phyloP scores from a whole-genome alignment of 2,888 invertebrate species.

The Cacoxenus indagator region DNA sequence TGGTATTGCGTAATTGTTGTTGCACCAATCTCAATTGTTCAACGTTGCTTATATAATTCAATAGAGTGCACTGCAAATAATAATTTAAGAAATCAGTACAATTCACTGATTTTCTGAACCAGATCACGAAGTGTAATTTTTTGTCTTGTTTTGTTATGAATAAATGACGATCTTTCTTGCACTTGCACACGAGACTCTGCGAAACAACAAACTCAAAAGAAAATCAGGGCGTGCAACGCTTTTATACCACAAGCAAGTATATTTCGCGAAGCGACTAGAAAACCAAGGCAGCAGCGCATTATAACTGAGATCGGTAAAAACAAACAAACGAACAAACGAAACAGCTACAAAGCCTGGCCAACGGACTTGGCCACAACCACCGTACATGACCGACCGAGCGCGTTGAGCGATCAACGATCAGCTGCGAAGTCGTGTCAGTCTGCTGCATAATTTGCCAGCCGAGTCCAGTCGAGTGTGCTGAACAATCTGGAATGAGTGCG shows the following conservation, averaged over 20 bases:
- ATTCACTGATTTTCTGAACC: conserved; percentile 8
- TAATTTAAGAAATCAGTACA: conserved; percentile 17
- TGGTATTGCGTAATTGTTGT: conserved; percentile 15
- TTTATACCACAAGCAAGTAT: conserved; percentile 68
- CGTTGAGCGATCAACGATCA: not conserved
- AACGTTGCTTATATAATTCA: not conserved
- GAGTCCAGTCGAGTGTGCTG: not conserved
- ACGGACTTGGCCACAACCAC: not conserved
- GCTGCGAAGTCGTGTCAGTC: conserved; percentile 8
- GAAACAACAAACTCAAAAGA: conserved; percentile 71
- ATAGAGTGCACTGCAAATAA: conserved; percentile 32
- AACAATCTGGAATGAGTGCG: not conserved
- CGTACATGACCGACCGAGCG: not conserved
- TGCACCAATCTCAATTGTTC: conserved; percentile 20
- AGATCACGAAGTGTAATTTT: conserved; percentile 5
- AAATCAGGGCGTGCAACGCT: conserved; percentile 69
- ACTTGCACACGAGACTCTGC: conserved; percentile 71
- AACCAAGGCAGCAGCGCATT: conserved; percentile 30
- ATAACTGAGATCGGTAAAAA: not conserved
- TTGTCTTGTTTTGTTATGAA: not conserved
- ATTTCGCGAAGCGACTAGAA: too few relatives aligned
- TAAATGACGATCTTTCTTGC: conserved; percentile 42
- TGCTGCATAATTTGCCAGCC: not conserved
- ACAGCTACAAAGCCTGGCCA: not conserved
- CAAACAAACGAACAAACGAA: conserved; percentile 18